Base-by-base conservation (phyloP, 2,113 vertebrate genomes). In the Climacteris rufus region DNA sequence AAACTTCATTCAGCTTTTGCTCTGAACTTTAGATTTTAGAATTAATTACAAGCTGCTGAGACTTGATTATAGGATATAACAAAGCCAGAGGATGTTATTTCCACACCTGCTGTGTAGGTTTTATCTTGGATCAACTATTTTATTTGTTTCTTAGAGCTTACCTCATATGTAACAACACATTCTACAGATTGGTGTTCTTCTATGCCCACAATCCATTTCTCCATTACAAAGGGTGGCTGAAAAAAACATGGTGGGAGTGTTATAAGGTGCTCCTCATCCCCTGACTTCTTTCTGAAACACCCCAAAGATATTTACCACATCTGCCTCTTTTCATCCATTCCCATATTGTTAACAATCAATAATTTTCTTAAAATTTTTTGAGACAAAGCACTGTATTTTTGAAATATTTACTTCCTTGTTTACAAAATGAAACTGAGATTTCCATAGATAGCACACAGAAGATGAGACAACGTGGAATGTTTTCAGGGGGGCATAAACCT, bases 171-270 rank as follows among this genome's bases (percentile, higher is more conserved):
- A 91, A 99, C 98, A 23, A 96, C 95, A 96, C 98, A 99, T 94
- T 99, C 99, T 50, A 99, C 98, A 59, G 83, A 98, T 94, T 99
- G 99, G 94, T 98, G 98, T 52, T 98, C 96, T 56, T 92, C 93
- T 92, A 99, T 97, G 84, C 99, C 99, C 72, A 99, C 95, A 44
- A 99, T 98, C 99, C 99, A 99, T 87, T 99, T 99, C 96, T 99
- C 99, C 99, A 99, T 99, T 78, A 99, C 99, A 97, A 99, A 99
- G 0, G 99, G 99, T 47, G 99, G 99, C 99, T 99, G 98, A 85
- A 98, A 98, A 93, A 82, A 98, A 96, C 61, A 94, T 8, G 40
- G 21, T 40, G 44, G 37, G 65, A 81, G 31, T 72, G 90, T 87
- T 76, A 74, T 15, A 68, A 79, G 61, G 40, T 90, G 76, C 37